Conservation (phyloP, 2,113 vertebrate genomes). For the Paracanthobrama guichenoti region DNA sequence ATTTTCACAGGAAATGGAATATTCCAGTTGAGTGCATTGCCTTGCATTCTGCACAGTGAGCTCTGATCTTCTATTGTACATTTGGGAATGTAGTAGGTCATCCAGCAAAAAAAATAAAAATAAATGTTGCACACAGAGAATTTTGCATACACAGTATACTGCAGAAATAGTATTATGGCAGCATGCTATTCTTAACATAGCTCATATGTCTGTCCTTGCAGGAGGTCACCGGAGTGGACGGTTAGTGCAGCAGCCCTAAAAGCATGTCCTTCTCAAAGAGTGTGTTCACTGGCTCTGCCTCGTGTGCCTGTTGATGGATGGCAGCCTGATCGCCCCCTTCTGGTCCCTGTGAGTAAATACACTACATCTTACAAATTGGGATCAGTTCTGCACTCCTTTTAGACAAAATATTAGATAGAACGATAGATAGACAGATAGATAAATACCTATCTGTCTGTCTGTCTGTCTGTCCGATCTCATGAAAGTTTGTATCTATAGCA, state of each 20-base stretch:
- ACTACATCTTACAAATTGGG: background rate
- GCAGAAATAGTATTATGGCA: background rate
- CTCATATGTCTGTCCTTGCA: slow-evolving; percentile 28
- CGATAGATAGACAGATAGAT: no score
- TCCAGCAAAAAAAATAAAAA: no score
- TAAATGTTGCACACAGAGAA: no score
- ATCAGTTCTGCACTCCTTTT: no score
- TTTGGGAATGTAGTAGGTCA: background rate
- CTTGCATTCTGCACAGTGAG: background rate
- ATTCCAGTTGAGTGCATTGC: background rate
- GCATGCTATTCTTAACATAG: background rate
- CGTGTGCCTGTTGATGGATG: slow-evolving; percentile 60
- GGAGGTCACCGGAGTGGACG: slow-evolving; percentile 66
- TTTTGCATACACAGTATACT: background rate
- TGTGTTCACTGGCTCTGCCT: slow-evolving; percentile 67
- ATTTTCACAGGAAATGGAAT: background rate
- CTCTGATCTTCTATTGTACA: background rate
- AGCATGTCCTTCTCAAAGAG: slow-evolving; percentile 63
- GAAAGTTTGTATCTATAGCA: no score
- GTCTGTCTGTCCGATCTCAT: no score
- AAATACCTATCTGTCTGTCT: no score
- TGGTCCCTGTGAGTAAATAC: slow-evolving; percentile 62
- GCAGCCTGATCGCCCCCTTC: slow-evolving; percentile 59
- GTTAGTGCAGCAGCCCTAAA: slow-evolving; percentile 67
- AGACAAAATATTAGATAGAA: background rate